phyloP scores from a whole-genome alignment of 2,797 vertebrate species.

The Cuculus canorus region DNA sequence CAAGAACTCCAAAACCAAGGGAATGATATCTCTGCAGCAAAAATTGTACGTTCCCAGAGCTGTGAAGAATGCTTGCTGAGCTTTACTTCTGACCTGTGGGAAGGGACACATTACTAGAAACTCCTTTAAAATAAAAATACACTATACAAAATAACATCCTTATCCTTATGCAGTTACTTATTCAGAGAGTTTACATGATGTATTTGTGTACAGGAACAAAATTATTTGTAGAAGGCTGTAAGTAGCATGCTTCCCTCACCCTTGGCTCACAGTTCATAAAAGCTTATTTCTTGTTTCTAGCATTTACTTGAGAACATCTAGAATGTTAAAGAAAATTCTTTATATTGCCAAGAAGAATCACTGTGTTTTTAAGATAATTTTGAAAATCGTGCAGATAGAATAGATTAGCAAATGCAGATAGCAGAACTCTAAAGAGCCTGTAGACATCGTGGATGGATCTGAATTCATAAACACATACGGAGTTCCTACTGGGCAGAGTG shows the following conservation, averaged over 20 bases:
- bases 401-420: not conserved
- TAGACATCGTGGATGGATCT: not conserved
- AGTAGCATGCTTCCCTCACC: not conserved
- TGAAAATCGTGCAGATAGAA: not conserved
- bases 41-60: slow-evolving; percentile 95
- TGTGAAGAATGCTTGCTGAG: slow-evolving; percentile 93
- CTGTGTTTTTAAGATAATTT: not conserved
- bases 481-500: not conserved
- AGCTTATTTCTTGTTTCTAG: not conserved
- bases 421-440: not conserved
- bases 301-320: not conserved
- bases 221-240: not conserved
- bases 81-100: slow-evolving; percentile 91
- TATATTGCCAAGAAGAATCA: not conserved
- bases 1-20: slow-evolving; percentile 90
- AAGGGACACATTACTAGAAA: not conserved
- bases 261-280: not conserved
- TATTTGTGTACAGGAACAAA: not conserved
- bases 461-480: not conserved
- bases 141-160: not conserved
- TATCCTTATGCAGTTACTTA: not conserved
- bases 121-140: not conserved
- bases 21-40: slow-evolving; percentile 96
- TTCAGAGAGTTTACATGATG: not conserved
- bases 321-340: not conserved